Percentiles rank a stretch among this genome's conserved stretches.
Evolutionary conservation across 2,797 vertebrate genomes (phyloP).

Genomic region (Labeo calbasu): DNA sequence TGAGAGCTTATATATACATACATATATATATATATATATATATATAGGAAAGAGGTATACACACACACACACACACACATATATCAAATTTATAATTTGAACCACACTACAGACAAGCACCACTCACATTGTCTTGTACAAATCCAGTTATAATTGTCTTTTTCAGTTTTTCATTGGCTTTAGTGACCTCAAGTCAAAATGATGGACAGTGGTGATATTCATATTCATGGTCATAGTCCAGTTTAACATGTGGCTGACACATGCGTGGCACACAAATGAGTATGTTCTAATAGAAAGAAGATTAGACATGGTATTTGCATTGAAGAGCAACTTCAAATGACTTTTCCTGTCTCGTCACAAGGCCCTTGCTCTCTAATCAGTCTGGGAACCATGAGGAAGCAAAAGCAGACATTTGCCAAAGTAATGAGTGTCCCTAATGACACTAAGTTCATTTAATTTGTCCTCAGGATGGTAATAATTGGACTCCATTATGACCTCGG

Average conservation of each 20-base stretch:
- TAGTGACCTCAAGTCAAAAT: background rate
- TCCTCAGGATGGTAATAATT: slow-evolving; percentile 31
- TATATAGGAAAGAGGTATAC: too few relatives aligned
- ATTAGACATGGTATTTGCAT: slow-evolving; percentile 11
- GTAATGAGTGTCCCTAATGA: slow-evolving; percentile 41
- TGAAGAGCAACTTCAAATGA: slow-evolving; percentile 24
- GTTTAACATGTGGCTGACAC: background rate
- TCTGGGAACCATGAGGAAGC: slow-evolving; percentile 3
- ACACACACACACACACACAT: too few relatives aligned
- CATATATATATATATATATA: too few relatives aligned
- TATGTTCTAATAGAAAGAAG: background rate
- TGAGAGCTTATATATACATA: too few relatives aligned
- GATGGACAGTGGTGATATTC: background rate
- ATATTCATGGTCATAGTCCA: background rate
- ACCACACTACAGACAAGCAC: background rate
- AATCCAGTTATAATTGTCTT: background rate
- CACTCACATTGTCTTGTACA: background rate
- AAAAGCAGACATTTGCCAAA: slow-evolving; percentile 31
- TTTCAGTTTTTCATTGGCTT: background rate
- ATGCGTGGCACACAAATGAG: background rate
- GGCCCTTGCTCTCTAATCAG: slow-evolving; percentile 29
- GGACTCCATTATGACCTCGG: slow-evolving; percentile 14
- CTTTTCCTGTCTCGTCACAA: slow-evolving; percentile 12
- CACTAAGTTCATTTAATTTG: slow-evolving; percentile 36
- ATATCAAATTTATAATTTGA: too few relatives aligned